Base-by-base conservation (phyloP, 2,888 invertebrate genomes). In the Temnothorax rugatulus region DNA sequence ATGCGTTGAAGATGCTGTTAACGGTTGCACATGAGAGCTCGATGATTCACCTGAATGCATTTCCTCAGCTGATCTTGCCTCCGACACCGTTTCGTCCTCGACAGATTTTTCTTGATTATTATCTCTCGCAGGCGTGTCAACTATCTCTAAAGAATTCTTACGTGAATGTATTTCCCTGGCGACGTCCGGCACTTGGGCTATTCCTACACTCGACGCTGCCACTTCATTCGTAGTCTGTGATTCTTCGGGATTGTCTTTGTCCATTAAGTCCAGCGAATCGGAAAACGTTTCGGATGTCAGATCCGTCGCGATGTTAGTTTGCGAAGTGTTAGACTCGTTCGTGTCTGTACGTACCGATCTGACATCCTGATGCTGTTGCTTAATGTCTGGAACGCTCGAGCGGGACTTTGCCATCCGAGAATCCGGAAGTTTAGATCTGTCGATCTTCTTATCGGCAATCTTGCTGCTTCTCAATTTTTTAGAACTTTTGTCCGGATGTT, bases 311-410 rank as follows among this genome's bases (percentile, higher is more conserved):
- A 44, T 69, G 82, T 79, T 86, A 86, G 76, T 85, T 54, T 11
- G 68, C 29, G 64, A 21, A 63, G 54, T 66, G 76, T 69, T 69
- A 73, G 50, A 25, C 71, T 81, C 61, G 50, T 15, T 44, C 25
- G 11, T 63, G 54, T 69, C 76, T 54, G 50, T 90, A 90, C 90
- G 69, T 90, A 90, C 90, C 90, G 86, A 82, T 84, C 69, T 86
- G 41, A 90, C 73, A 25, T 90, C 81, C 38, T 69, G 85, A 11
- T 85, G 84, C 66, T 73, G 68, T 38, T 87, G 52, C 61, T 38
- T 79, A 59, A 88, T 52, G 68, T 83, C 88, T 2, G 84, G 61
- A 21, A 83, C 79, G 69, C 71, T 84, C 68, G 86, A 74, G 47
- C 74, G 83, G 29, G 69, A 13, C 25, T 25, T 73, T 7, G 71